phyloP scores from a whole-genome alignment of 2,797 vertebrate species.

The Sebastes matsubarae region DNA sequence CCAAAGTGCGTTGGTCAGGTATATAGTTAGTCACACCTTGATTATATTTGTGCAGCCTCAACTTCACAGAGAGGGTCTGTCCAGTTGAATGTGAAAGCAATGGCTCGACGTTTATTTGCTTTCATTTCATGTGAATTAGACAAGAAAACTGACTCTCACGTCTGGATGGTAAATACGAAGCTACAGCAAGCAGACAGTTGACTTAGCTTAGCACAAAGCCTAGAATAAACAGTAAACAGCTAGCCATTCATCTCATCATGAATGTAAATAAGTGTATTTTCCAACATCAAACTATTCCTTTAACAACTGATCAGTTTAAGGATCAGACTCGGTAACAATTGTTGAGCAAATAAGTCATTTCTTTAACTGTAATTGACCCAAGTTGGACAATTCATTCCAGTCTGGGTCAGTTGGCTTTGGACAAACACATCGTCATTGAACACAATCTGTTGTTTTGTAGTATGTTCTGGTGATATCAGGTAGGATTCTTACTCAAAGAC shows the following conservation, averaged over 20 bases:
- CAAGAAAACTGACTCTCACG: too few species aligned
- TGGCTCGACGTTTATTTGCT: too few species aligned
- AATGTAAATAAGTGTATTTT: neutral
- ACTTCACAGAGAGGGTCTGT: too few species aligned
- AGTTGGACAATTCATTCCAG: neutral
- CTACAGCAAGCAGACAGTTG: too few species aligned
- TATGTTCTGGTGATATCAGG: neutral
- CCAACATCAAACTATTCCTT: neutral
- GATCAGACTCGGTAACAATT: neutral
- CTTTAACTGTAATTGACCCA: neutral
- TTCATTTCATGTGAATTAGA: too few species aligned
- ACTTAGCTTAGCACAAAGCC: neutral
- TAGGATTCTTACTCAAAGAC: neutral
- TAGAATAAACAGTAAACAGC: neutral
- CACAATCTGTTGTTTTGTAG: neutral
- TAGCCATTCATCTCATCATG: neutral
- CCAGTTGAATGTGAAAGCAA: too few species aligned
- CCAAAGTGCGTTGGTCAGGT: neutral
- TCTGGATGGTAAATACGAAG: too few species aligned
- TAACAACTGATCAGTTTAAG: too few species aligned
- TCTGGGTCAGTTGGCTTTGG: neutral
- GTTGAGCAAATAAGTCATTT: too few species aligned
- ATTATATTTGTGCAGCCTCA: too few species aligned
- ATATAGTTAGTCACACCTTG: neutral
- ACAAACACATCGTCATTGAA: neutral